Evolutionary conservation across 1,140 invertebrate genomes (phyloP), one percentile per base, ranked within the genome.

Genomic region (Mactra quadrangularis): DNA sequence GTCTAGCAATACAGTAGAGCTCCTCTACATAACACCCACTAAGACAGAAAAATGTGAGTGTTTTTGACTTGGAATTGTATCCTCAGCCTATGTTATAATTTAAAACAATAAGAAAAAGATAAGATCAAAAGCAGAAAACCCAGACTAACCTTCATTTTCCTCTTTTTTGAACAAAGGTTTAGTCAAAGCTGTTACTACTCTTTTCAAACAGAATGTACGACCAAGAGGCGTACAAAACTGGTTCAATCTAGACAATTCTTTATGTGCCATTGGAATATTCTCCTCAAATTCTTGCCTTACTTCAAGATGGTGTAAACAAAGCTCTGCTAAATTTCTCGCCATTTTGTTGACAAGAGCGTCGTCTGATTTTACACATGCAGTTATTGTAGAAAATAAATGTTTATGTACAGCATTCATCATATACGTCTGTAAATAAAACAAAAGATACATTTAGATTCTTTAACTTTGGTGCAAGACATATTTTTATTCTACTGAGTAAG

Each of bases 261-360:
- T 95, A 91, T 95, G 96, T n/a, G 96, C 96, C 87, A 94, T 93
- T 3, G 94, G 94, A 47, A 97, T 94, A 47, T 95, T 94, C 82
- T 87, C 60, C 87, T 94, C 94, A 79, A 96, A 94, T 83, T 96
- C 94, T 31, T 92, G 88, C 59, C 95, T 93, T 22, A 97, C 95
- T 41, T 95, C 95, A 53, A 97, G 93, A 93, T 97, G 96, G 87
- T 94, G 91, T 0, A 96, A 92, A 87, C 96, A 95, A 19, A 97
- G 93, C 83, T 96, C 95, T 70, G 94, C 91, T 59, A 96, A 93
- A 91, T 97, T 97, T 87, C 96, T 94, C 4, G 96, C 95, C 29
- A 95, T 95, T 94, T 97, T 97, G 92, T 97, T 98, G 2, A 98
- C 93, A 84, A 93, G 93, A 2, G 96, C 94, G 92, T 97, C 96